These are phyloP conservation scores for Chrysina gloriosa DNA, from an alignment of 2,888 invertebrate genomes.

Conservation along the genomic window DNA sequence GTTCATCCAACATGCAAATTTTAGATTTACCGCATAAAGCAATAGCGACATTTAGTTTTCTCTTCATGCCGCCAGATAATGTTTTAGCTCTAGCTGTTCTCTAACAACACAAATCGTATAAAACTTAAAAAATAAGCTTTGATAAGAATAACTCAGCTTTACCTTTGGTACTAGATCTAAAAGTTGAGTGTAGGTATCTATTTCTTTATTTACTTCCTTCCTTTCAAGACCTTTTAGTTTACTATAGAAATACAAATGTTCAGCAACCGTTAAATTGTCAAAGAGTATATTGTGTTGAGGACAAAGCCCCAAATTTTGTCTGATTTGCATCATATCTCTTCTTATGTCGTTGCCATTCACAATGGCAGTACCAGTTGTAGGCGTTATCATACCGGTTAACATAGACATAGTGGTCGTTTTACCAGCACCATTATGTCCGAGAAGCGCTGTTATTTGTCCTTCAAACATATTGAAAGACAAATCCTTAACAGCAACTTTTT, in stretches of 20 bases:
- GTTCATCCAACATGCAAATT: constrained; percentile 79
- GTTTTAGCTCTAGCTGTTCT: constrained; percentile 68
- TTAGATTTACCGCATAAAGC: constrained; percentile 81
- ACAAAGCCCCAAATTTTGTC: constrained; percentile 81
- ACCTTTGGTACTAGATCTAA: constrained; percentile 77
- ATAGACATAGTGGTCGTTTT: constrained; percentile 91
- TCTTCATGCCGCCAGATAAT: constrained; percentile 82
- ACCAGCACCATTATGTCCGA: constrained; percentile 88
- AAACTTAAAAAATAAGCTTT: background rate
- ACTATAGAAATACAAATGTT: constrained; percentile 86
- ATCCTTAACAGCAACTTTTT: constrained; percentile 73
- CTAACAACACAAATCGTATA: constrained; percentile 56
- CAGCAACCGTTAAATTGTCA: constrained; percentile 82
- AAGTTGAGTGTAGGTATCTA: constrained; percentile 72
- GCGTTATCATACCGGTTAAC: constrained; percentile 82
- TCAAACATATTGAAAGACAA: constrained; percentile 85
- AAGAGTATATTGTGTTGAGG: constrained; percentile 90
- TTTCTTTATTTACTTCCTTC: constrained; percentile 70
- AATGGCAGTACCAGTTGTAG: constrained; percentile 76
- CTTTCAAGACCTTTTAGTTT: constrained; percentile 73
- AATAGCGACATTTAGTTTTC: constrained; percentile 80
- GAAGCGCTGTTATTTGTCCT: constrained; percentile 86
- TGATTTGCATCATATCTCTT: constrained; percentile 72
- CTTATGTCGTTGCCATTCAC: constrained; percentile 80
- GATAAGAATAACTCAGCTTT: background rate